Evolutionary conservation across 1,140 invertebrate species (phyloP), one percentile per base, ranked within the genome.

Genomic region (Halotydeus destructor): DNA sequence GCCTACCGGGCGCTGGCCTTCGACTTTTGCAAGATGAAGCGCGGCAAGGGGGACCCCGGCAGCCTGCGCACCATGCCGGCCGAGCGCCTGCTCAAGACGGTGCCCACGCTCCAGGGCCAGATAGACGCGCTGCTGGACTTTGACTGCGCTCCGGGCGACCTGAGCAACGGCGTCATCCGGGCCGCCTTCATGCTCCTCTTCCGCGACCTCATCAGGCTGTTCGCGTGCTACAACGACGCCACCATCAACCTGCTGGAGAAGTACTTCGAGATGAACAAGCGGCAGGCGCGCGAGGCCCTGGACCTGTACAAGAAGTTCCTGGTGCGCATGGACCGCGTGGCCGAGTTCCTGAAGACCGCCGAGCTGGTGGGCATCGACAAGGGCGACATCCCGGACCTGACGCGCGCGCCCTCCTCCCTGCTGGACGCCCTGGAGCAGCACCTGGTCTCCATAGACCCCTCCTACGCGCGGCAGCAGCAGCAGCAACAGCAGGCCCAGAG

Each of bases 181-280:
- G 86, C 91, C 68, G 84, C 82, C 52, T 99, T 98, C 61, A 91
- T 97, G 78, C 67, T 98, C 44, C 69, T 99, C 32, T 98, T 98
- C 64, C 74, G 91, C 62, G 94, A 99, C 70, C 73, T 98, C 51
- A 98, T 99, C 59, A 73, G 93, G 52, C 67, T 99, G 43, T 99
- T 98, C 70, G 94, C 93, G 36, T 94, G 91, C 61, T 98, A 98
- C 66, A 99, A 99, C 63, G 93, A 99, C 65, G 93, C 88, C 50
- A 91, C 98, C 52, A 99, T 99, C 55, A 99, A 98, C 70, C 71
- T 98, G 50, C 67, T 99, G 62, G 76, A 76, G 77, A 60, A 59
- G 50, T 98, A 89, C 67, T 99, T 98, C 66, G 88, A 96, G 60
- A 97, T 98, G 89, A 97, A 98, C 64, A 98, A 97, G 61, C 99